Percentiles rank a stretch among this genome's conserved stretches.
These are phyloP conservation scores for Dicrostonyx torquatus DNA, from an alignment of 2,797 vertebrate genomes.

Conservation along the genomic window DNA sequence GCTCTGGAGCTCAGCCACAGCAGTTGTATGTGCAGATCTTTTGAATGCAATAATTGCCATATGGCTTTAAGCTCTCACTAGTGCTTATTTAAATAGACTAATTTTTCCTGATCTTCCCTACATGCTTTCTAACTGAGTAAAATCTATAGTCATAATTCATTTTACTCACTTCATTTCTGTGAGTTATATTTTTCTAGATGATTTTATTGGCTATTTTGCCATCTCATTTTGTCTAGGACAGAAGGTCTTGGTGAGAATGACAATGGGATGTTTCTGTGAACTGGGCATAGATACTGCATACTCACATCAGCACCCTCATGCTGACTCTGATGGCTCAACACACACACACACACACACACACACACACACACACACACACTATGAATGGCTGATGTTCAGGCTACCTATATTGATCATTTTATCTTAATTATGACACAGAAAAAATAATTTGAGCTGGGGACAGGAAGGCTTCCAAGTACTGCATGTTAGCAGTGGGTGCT, in stretches of 20 bases:
- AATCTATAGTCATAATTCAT: background rate
- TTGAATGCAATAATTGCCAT: background rate
- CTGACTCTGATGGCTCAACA: background rate
- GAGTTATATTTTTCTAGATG: background rate
- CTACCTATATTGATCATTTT: background rate
- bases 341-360: too few relatives aligned
- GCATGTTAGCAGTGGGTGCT: background rate
- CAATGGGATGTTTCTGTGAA: background rate
- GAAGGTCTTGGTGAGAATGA: background rate
- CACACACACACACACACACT: too few relatives aligned
- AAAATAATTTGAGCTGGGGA: background rate
- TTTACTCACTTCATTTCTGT: background rate
- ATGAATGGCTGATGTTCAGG: background rate
- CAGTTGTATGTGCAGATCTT: background rate
- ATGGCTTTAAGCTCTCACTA: background rate
- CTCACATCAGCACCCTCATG: background rate
- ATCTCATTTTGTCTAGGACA: background rate
- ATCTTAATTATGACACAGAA: constrained; percentile 32
- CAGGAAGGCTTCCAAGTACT: background rate
- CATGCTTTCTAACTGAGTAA: background rate
- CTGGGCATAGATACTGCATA: background rate
- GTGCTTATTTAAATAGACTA: constrained; percentile 7
- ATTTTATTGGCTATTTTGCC: background rate
- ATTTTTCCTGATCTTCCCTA: background rate
- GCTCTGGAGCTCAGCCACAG: constrained; percentile 1